phyloP scores from a whole-genome alignment of 2,888 invertebrate genomes.

The Sisyra nigra region DNA sequence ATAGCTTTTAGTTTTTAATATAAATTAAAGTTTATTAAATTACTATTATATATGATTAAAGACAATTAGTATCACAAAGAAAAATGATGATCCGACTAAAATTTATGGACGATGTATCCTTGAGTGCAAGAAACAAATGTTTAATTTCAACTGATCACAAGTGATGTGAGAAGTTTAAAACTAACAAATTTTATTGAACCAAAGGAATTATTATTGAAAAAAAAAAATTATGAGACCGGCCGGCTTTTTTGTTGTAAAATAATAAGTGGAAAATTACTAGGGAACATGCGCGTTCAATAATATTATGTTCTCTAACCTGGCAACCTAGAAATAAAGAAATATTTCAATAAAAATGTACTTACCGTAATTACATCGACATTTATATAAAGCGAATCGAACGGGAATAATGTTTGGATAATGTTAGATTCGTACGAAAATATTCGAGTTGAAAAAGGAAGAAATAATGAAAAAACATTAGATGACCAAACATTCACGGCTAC shows the following conservation, averaged over 20 bases:
- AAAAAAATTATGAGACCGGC: conserved; percentile 18
- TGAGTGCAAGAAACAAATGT: neutral
- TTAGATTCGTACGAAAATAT: too few species aligned
- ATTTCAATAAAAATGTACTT: too few species aligned
- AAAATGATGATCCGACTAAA: neutral
- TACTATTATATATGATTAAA: too few species aligned
- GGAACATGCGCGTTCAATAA: conserved; percentile 5
- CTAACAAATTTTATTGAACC: neutral
- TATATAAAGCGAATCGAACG: too few species aligned
- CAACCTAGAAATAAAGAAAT: conserved; percentile 1
- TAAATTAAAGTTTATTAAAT: too few species aligned
- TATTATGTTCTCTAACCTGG: conserved; percentile 1
- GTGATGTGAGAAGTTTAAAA: neutral
- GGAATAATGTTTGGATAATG: too few species aligned
- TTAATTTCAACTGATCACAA: too few species aligned
- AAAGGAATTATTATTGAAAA: neutral
- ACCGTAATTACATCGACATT: too few species aligned
- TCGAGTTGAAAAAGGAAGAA: neutral
- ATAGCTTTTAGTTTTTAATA: too few species aligned
- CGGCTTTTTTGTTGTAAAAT: conserved; percentile 18
- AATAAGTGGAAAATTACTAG: conserved; percentile 7
- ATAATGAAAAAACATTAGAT: neutral
- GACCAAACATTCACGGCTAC: too few species aligned
- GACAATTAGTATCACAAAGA: neutral
- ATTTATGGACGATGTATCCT: neutral